These are phyloP conservation scores for Anoncus sp. DNA, from an alignment of 2,888 invertebrate genomes.

Conservation along the genomic window DNA sequence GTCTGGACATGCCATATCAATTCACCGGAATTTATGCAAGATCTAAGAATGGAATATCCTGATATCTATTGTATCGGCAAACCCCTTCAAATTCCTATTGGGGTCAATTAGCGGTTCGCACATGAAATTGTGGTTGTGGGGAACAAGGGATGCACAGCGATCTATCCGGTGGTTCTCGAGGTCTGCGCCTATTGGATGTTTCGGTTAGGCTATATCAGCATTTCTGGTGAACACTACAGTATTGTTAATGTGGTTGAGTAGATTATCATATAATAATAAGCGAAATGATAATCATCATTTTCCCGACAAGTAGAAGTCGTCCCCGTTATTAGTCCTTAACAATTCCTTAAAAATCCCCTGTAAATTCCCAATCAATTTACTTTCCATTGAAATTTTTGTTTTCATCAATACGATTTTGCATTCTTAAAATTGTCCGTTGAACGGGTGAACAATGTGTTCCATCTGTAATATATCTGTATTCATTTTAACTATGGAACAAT, in stretches of 20 bases:
- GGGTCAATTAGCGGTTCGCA: conserved; percentile 42
- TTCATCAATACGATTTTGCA: not conserved
- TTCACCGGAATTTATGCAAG: conserved; percentile 21
- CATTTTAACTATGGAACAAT: not conserved
- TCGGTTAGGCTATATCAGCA: conserved; percentile 4
- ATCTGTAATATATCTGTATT: not conserved
- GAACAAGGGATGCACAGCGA: conserved; percentile 22
- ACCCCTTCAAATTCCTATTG: conserved; percentile 28
- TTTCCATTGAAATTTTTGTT: not conserved
- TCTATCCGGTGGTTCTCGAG: conserved; percentile 21
- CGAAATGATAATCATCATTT: not conserved
- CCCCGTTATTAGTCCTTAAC: not conserved
- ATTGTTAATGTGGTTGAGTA: conserved; percentile 14
- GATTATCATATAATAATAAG: not conserved
- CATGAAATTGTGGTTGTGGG: conserved; percentile 43
- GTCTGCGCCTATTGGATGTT: conserved; percentile 15
- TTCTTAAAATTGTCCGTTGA: not conserved
- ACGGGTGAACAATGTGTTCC: not conserved
- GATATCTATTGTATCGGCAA: conserved; percentile 21
- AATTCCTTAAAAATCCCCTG: not conserved
- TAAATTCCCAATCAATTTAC: too few species aligned
- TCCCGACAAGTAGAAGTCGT: not conserved
- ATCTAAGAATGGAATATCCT: conserved; percentile 25
- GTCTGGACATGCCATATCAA: not conserved
- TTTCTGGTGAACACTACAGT: conserved; percentile 12